These are phyloP conservation scores for Cepaea nemoralis DNA, from an alignment of 1,140 invertebrate genomes.

Conservation along the genomic window DNA sequence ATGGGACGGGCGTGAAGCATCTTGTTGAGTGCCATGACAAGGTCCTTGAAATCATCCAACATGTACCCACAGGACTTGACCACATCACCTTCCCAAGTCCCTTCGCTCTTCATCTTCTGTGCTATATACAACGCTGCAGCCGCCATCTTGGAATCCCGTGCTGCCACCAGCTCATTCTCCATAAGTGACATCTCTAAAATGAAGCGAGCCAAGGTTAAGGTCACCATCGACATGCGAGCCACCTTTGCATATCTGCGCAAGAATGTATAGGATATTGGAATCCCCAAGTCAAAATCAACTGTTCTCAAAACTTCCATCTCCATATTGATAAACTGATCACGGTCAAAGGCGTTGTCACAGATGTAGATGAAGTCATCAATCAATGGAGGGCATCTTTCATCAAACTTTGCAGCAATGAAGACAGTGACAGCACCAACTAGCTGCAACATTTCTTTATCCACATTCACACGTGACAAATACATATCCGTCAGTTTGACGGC, in stretches of 20 bases:
- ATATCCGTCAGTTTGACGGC: slow-evolving; percentile 95
- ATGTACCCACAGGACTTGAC: slow-evolving; percentile 89
- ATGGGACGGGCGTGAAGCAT: slow-evolving; percentile 83
- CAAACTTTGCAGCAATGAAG: slow-evolving; percentile 96
- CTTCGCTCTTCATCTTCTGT: slow-evolving; percentile 81
- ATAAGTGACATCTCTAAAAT: slow-evolving; percentile 93
- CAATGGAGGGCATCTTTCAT: slow-evolving; percentile 89
- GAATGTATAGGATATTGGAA: slow-evolving; percentile 96
- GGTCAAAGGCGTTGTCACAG: slow-evolving; percentile 92
- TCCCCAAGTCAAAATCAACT: slow-evolving; percentile 90
- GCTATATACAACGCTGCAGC: slow-evolving; percentile 88
- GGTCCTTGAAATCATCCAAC: slow-evolving; percentile 80
- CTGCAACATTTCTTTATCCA: slow-evolving; percentile 79
- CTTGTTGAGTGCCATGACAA: slow-evolving; percentile 82
- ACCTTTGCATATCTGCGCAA: slow-evolving; percentile 93
- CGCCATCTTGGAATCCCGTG: slow-evolving; percentile 89
- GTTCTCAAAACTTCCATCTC: slow-evolving; percentile 88
- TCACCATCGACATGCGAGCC: slow-evolving; percentile 88
- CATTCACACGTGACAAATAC: slow-evolving; percentile 80
- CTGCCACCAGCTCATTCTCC: slow-evolving; percentile 86
- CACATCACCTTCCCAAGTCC: slow-evolving; percentile 78
- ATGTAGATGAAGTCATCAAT: slow-evolving; percentile 97
- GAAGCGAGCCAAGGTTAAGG: slow-evolving; percentile 91
- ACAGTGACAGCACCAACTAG: slow-evolving; percentile 90
- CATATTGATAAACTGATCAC: slow-evolving; percentile 88